Percentiles rank a stretch among this genome's conserved stretches.
Evolutionary conservation across 2,888 invertebrate species (phyloP).

Genomic region (Ditula angustiorana): DNA sequence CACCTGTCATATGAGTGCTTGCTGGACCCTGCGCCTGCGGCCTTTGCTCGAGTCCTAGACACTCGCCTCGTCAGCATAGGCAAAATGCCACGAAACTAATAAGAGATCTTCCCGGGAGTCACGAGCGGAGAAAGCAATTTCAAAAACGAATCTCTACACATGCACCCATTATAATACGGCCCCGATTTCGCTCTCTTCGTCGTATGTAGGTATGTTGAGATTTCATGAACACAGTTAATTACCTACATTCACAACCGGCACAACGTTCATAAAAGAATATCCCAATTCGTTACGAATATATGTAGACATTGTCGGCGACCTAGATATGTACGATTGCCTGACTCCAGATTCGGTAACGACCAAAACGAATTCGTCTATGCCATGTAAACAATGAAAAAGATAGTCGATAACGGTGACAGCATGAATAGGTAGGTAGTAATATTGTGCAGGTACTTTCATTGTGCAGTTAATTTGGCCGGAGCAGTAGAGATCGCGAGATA

Average conservation of each 20-base stretch:
- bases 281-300: slow-evolving; percentile 39
- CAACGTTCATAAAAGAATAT: slow-evolving; percentile 32
- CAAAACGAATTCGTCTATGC: slow-evolving; percentile 55
- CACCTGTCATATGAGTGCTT: slow-evolving; percentile 1
- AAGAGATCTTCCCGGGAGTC: slow-evolving; percentile 3
- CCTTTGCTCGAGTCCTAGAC: slow-evolving; percentile 8
- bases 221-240: slow-evolving; percentile 39
- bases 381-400: slow-evolving; percentile 65
- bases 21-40: slow-evolving; percentile 15
- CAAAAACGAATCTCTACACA: slow-evolving; percentile 8
- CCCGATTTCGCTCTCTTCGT: slow-evolving; percentile 29
- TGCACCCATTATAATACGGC: slow-evolving; percentile 31
- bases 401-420: slow-evolving; percentile 52
- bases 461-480: slow-evolving; percentile 64
- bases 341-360: slow-evolving; percentile 57
- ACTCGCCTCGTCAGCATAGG: not conserved
- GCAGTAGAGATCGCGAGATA: slow-evolving; percentile 62
- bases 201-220: slow-evolving; percentile 24
- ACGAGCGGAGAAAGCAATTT: slow-evolving; percentile 6
- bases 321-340: slow-evolving; percentile 55
- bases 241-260: slow-evolving; percentile 35
- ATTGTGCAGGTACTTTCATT: slow-evolving; percentile 55
- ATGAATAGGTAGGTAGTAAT: slow-evolving; percentile 54
- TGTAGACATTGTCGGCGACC: slow-evolving; percentile 54
- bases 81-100: not conserved